A percentile compares a stretch with the other conserved stretches of the same genome.
phyloP scores from a whole-genome alignment of 2,888 invertebrate genomes.

The Odontomyia ornata region DNA sequence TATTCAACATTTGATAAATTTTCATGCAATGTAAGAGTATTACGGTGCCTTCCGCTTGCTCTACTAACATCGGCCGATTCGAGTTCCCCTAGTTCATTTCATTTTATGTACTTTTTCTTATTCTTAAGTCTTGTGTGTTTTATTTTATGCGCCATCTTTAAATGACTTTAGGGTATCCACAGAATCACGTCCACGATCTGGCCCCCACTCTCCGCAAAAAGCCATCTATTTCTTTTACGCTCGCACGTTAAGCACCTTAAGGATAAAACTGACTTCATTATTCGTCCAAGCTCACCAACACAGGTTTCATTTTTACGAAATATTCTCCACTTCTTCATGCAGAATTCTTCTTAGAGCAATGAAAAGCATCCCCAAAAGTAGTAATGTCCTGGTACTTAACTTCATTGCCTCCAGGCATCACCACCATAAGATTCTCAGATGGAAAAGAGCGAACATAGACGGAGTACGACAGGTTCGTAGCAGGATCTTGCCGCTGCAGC shows the following conservation, averaged over 20 bases:
- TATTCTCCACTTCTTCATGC: background rate
- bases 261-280: conserved; percentile 4
- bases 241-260: background rate
- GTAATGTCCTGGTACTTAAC: conserved; percentile 21
- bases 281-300: background rate
- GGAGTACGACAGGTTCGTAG: conserved; percentile 5
- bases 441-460: background rate
- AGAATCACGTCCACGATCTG: background rate
- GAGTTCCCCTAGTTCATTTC: background rate
- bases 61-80: background rate
- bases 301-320: background rate
- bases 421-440: conserved; percentile 17
- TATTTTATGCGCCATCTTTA: conserved; percentile 2
- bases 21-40: no score
- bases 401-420: conserved; percentile 22
- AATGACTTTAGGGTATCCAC: conserved; percentile 6
- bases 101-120: background rate
- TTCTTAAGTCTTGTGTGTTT: background rate
- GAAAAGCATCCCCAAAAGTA: conserved; percentile 10
- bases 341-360: background rate
- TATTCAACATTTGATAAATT: no score
- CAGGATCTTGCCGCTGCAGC: background rate
- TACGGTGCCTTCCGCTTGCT: no score
- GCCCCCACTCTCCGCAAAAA: background rate
- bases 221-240: background rate